phyloP scores from a whole-genome alignment of 1,140 invertebrate genomes.

The Panulirus ornatus region DNA sequence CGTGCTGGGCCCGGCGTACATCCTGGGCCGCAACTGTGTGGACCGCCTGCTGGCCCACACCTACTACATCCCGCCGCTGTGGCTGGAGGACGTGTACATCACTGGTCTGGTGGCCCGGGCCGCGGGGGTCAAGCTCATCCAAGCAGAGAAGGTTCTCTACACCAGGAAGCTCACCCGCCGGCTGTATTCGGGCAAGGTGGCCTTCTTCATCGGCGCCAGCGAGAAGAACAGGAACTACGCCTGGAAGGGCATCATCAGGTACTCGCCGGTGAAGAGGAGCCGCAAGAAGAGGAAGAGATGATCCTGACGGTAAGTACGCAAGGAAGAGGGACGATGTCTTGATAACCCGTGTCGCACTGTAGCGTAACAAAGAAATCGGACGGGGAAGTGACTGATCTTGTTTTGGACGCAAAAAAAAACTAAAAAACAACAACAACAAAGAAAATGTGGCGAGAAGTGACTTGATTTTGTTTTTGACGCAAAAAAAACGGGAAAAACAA shows the following conservation, averaged over 20 bases:
- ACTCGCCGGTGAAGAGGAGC: neutral
- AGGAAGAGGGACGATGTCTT: too few species aligned
- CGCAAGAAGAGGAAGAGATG: neutral
- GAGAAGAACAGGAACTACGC: conserved; percentile 14
- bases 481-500: too few species aligned
- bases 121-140: conserved; percentile 59
- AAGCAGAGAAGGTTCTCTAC: conserved; percentile 29
- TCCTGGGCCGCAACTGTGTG: conserved; percentile 75
- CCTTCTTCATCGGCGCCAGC: neutral
- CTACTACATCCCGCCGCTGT: conserved; percentile 76
- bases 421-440: too few species aligned
- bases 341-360: too few species aligned
- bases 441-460: too few species aligned
- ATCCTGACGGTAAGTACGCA: too few species aligned
- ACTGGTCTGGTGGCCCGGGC: conserved; percentile 78
- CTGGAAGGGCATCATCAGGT: conserved; percentile 23
- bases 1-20: conserved; percentile 77
- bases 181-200: neutral
- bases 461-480: too few species aligned
- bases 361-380: too few species aligned
- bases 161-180: neutral
- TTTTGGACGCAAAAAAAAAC: too few species aligned
- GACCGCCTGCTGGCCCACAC: conserved; percentile 74
- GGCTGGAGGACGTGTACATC: conserved; percentile 80
- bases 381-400: too few species aligned